Percentiles rank a stretch among this genome's conserved stretches.
phyloP scores from a whole-genome alignment of 2,888 invertebrate genomes.

The Mactromeris polynyma region DNA sequence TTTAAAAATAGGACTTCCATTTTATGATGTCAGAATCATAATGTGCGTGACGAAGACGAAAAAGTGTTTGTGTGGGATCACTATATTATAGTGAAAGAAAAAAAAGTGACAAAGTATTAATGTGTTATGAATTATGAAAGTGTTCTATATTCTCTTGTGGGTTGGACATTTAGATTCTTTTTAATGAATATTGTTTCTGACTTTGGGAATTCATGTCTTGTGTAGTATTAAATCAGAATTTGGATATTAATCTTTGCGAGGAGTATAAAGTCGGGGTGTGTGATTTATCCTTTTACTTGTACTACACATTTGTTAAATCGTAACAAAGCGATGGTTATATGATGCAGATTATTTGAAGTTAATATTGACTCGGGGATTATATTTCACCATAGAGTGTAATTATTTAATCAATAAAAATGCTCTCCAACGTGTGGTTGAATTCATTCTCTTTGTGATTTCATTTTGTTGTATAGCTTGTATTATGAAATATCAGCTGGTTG shows the following conservation, averaged over 20 bases:
- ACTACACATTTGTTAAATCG: neutral
- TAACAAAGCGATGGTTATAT: neutral
- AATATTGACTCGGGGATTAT: constrained; percentile 5
- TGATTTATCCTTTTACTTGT: neutral
- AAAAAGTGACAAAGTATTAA: neutral
- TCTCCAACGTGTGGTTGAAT: neutral
- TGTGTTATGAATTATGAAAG: neutral
- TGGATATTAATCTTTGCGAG: neutral
- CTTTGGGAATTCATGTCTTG: constrained; percentile 13
- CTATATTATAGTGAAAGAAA: neutral
- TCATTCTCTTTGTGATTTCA: constrained; percentile 4
- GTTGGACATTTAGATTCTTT: neutral
- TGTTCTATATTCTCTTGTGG: neutral
- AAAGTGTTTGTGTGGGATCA: neutral
- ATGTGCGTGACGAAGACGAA: neutral
- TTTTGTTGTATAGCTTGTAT: neutral
- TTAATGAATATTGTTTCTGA: neutral
- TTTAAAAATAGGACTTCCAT: neutral
- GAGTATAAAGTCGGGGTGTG: neutral
- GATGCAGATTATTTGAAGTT: neutral
- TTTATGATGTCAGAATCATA: neutral
- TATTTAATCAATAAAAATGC: constrained; percentile 13
- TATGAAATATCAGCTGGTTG: neutral
- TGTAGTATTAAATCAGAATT: constrained; percentile 3
- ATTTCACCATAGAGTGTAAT: constrained; percentile 3